Conservation (phyloP, 2,888 invertebrate genomes). For the Platynereis dumerilii region DNA sequence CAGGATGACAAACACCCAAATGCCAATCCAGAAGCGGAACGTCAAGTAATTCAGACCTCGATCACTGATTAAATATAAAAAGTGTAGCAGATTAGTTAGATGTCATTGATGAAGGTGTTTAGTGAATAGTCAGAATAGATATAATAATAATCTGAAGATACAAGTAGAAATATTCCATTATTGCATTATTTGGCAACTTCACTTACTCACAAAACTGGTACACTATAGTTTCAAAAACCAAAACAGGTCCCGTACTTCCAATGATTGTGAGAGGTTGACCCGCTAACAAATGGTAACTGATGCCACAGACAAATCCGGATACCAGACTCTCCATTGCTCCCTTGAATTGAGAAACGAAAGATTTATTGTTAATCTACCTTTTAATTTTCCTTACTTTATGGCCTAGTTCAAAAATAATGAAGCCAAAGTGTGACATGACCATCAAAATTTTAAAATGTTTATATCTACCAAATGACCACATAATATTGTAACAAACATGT, state of each 20-base stretch:
- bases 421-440: too few relatives aligned
- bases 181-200: not conserved
- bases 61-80: constrained; percentile 42
- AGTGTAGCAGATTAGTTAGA: too few relatives aligned
- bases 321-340: constrained; percentile 64
- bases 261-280: constrained; percentile 63
- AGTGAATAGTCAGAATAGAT: too few relatives aligned
- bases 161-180: too few relatives aligned
- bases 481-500: too few relatives aligned
- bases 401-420: too few relatives aligned
- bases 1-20: constrained; percentile 89
- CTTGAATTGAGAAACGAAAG: constrained; percentile 20
- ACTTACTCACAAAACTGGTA: constrained; percentile 43
- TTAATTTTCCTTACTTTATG: too few relatives aligned
- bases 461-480: too few relatives aligned
- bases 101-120: too few relatives aligned
- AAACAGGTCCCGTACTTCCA: constrained; percentile 62
- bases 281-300: constrained; percentile 51
- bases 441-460: too few relatives aligned
- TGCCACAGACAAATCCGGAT: constrained; percentile 58
- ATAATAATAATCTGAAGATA: too few relatives aligned
- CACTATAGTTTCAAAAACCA: constrained; percentile 62
- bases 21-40: constrained; percentile 93
- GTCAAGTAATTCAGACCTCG: constrained; percentile 88
- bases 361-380: too few relatives aligned